Base-by-base conservation (phyloP, 2,888 invertebrate genomes). In the Apamea anceps region DNA sequence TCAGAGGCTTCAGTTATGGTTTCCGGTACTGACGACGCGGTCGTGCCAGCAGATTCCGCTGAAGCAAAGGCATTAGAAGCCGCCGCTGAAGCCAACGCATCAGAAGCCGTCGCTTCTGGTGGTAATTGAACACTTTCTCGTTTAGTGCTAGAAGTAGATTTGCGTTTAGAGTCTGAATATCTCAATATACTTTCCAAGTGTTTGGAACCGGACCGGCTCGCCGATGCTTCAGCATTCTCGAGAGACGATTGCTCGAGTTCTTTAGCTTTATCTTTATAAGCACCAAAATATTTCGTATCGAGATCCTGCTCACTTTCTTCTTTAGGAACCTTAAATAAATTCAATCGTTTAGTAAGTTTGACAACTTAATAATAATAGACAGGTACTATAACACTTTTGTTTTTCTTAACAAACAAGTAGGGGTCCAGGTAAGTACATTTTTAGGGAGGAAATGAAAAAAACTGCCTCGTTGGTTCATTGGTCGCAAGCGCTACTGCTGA, bases 281-380 rank as follows among this genome's bases (percentile, higher is more conserved):
- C 95, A 1, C 93, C 94, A 87, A 96, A 96, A 89, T 96, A 96
- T 93, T 96, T 96, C 7, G 91, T 90, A 71, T 96, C 96, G 7
- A 96, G 93, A 85, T 96, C 96, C 87, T 96, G 94, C 74, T 96
- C 96, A 75, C 96, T 96, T 84, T 96, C 95, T 86, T 93, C 91
- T 89, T 91, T 88, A 5, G 94, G 91, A 66, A 96, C 90, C 96
- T 96, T 48, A 62, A 84, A 76, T 48, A 73, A 42, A 42, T 42
- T 63, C 0, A 54, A 62, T 8, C 0, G 18, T 45, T 76, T 60
- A 57, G 18, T 63, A 8, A 71, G 37, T 54, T 25, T 25, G 2
- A 28, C n/a, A 42, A 60, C 12, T 25, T 18, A 37, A n/a, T 70
- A 32, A 54, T 21, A 32, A 37, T 37, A 25, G 7, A 25, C 15